phyloP scores from a whole-genome alignment of 2,113 vertebrate species.

The Raja brachyura region DNA sequence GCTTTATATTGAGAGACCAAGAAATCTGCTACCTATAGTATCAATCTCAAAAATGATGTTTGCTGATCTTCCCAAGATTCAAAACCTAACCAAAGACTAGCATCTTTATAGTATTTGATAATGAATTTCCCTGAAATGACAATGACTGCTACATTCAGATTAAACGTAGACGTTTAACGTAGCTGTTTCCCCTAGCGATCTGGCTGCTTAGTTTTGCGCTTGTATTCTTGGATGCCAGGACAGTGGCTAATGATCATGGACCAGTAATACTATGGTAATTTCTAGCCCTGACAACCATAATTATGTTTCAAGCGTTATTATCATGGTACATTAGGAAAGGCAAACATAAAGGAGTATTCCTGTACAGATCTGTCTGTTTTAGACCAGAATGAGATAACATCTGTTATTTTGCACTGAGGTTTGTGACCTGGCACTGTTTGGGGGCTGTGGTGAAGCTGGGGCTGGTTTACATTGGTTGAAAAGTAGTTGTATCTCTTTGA shows the following conservation, averaged over 20 bases:
- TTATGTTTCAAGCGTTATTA: background rate
- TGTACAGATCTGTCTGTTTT: background rate
- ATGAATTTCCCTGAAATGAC: background rate
- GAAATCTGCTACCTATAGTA: background rate
- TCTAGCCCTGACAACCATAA: background rate
- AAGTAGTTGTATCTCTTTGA: background rate
- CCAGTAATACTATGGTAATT: conserved; percentile 24
- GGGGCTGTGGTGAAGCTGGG: background rate
- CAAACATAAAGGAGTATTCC: background rate
- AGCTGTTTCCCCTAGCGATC: background rate
- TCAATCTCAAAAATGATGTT: background rate
- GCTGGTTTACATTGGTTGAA: background rate
- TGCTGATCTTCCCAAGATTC: background rate
- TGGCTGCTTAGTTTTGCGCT: background rate
- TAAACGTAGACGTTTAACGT: background rate
- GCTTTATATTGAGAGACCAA: background rate
- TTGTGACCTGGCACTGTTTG: background rate
- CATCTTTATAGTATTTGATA: background rate
- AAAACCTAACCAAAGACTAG: background rate
- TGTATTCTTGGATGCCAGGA: background rate
- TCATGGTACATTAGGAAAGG: background rate
- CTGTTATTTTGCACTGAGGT: background rate
- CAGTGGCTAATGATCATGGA: background rate
- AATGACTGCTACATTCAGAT: background rate
- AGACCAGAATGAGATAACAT: background rate